Evolutionary conservation across 2,888 invertebrate species (phyloP), one percentile per base, ranked within the genome.

Genomic region (Desoria tigrina): DNA sequence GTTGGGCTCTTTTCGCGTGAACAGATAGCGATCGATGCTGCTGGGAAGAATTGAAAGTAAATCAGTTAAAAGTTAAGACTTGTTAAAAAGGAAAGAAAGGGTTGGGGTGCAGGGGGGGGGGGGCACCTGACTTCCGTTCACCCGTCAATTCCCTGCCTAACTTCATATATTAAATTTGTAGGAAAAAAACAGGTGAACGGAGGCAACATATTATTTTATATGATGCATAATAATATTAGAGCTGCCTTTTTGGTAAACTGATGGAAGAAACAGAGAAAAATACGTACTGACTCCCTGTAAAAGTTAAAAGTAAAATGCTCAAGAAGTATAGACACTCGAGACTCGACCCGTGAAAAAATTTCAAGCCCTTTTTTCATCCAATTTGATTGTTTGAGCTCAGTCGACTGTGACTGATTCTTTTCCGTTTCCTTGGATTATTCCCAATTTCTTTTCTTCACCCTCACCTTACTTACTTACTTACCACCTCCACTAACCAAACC

Each of bases 331-430:
- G 32, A 32, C 32, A 32, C 32, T 32, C 32, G 32, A 32, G 32
- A 32, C 45, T 39, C 56, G 37, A 39, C 56, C 37, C 42, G 42
- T 57, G 56, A 42, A 57, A 37, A 57, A 57, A n/a, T 32, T 58
- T 42, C 51, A 53, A 45, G 61, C 65, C 59, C 57, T 63, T 69
- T 66, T 73, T 68, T 60, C 53, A 49, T 61, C 58, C 71, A 69
- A 68, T 71, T 73, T 74, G 74, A 74, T 76, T 76, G 76, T 76
- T 76, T 76, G 74, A 66, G 71, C 68, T 74, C 74, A 74, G 74
- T 76, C 62, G 73, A 75, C 74, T 75, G 74, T 71, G 69, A 76
- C 76, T 75, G 76, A 76, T 76, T 76, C 74, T 71, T 76, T 76
- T 76, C 76, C 76, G 76, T 76, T 76, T 73, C 72, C 72, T 73